Percentiles rank a stretch among this genome's conserved stretches.
phyloP scores from a whole-genome alignment of 2,113 vertebrate species.

The Brienomyrus longianalis region DNA sequence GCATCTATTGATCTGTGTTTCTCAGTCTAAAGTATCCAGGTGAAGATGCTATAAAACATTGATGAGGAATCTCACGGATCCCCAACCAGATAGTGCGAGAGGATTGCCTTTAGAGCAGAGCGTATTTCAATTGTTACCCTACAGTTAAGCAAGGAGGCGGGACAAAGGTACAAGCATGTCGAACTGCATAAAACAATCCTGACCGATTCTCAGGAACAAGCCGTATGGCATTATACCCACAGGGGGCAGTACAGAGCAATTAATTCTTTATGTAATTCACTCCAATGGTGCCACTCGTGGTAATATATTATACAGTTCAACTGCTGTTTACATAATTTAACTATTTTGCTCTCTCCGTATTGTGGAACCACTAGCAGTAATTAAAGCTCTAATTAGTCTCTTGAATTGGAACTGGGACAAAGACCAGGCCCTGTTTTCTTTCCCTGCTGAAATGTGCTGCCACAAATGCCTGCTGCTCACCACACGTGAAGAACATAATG shows the following conservation, averaged over 20 bases:
- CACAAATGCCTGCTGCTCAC: not conserved
- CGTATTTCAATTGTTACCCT: not conserved
- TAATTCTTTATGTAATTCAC: not conserved
- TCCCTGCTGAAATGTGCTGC: not conserved
- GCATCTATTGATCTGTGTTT: not conserved
- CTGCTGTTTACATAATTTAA: not conserved
- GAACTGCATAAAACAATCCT: not conserved
- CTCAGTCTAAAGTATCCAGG: not conserved
- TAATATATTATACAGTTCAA: not conserved
- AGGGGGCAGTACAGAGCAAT: not conserved
- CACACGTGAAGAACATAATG: not conserved
- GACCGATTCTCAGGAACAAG: not conserved
- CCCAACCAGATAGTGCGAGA: constrained; percentile 28
- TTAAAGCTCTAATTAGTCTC: not conserved
- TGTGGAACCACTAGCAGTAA: not conserved
- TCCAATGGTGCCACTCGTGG: not conserved
- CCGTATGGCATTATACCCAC: not conserved
- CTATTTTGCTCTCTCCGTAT: not conserved
- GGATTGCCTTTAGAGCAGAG: constrained; percentile 17
- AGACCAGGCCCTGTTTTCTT: not conserved
- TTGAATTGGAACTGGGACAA: not conserved
- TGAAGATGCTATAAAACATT: constrained; percentile 28
- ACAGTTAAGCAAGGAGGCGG: not conserved
- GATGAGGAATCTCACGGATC: constrained; percentile 34
- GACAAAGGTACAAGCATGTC: not conserved